Evolutionary conservation across 2,113 vertebrate species (phyloP), one percentile per base, ranked within the genome.

Genomic region (Sylvia atricapilla): DNA sequence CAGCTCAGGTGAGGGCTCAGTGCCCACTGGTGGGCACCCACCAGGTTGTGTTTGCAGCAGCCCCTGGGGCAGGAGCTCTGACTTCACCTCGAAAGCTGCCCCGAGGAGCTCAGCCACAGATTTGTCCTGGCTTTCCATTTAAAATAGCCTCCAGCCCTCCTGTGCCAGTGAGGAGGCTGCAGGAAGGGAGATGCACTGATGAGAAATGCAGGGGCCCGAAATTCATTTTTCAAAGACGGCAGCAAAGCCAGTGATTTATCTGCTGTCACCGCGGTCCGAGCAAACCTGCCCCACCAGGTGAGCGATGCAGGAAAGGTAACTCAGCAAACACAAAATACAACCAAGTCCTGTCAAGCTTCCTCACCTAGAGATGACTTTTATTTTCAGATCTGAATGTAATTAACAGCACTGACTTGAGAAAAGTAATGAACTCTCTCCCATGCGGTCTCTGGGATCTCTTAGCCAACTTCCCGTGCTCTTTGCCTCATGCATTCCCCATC

Each of bases 191-290:
- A 96, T 81, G 96, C 94, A 22, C 91, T 93, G 97, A 95, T 97
- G 97, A 98, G 97, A 96, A 97, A 97, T 97, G 91, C 35, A 2
- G 53, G 82, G 95, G 66, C 95, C 92, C 7, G 3, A 85, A 95
- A 97, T 97, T 95, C 97, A 98, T 98, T 98, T 98, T 97, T 98
- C 97, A 98, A 95, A 94, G 96, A 78, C 91, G 95, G 94, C 97
- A 97, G 97, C 94, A 93, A 90, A 97, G 97, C 91, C 47, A 6
- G 95, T 98, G 97, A 98, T 98, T 98, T 98, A 98, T 98, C 93
- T 97, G 97, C 97, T 98, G 98, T 98, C 97, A 97, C 64, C 62
- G 16, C 4, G 2, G 96, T 95, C 96, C 91, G 24, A 94, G 95
- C 95, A 88, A 96, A 95, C 94, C 93, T 95, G 95, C 96, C 97